These are phyloP conservation scores for Crambe crambe DNA, from an alignment of 37 sponge, comb jelly and placozoan genomes.

Conservation along the genomic window DNA sequence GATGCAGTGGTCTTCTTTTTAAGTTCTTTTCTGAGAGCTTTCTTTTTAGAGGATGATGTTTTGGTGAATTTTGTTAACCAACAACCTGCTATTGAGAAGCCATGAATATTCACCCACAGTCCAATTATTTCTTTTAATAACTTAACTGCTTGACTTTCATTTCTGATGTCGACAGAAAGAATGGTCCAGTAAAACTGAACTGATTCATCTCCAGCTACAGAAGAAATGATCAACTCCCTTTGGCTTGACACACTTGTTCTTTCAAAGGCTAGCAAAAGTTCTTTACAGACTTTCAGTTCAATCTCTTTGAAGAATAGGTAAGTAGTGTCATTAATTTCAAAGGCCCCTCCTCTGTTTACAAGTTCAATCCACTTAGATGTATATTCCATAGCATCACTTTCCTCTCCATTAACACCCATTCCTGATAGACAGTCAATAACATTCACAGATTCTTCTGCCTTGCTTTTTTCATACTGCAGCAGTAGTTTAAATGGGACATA, in stretches of 20 bases:
- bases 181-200: constrained; percentile 35
- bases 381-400: constrained; percentile 7
- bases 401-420: constrained; percentile 42
- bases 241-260: neutral
- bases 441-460: neutral
- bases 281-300: constrained; percentile 27
- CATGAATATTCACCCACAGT: constrained; percentile 41
- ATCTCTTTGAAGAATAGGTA: constrained; percentile 22
- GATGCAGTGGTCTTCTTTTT: too few relatives aligned
- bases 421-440: constrained; percentile 19
- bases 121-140: constrained; percentile 33
- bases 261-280: neutral
- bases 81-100: constrained; percentile 21
- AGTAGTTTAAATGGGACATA: constrained; percentile 24
- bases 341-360: constrained; percentile 29
- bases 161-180: neutral
- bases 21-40: constrained; percentile 20
- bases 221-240: constrained; percentile 3
- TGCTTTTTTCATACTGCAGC: constrained; percentile 13
- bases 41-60: neutral
- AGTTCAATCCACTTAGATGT: constrained; percentile 14
- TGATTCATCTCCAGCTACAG: constrained; percentile 17
- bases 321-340: constrained; percentile 21
- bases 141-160: neutral
- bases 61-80: constrained; percentile 23